phyloP scores from a whole-genome alignment of 1,140 invertebrate species.

The Rhyacophila brunnea region DNA sequence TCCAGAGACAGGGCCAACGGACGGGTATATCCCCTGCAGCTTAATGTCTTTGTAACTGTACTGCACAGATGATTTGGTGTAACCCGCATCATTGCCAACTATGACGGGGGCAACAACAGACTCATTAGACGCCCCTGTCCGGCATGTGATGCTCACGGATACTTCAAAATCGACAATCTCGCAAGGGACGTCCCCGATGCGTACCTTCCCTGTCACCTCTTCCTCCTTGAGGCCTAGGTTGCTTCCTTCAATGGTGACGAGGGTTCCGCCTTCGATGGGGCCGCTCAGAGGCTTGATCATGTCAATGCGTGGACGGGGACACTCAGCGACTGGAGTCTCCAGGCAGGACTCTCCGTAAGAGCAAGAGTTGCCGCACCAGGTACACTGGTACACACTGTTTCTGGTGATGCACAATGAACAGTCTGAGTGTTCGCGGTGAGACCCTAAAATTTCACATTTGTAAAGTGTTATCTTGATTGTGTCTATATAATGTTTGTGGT shows the following conservation, averaged over 20 bases:
- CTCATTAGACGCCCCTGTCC: constrained; percentile 73
- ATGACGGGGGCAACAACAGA: constrained; percentile 79
- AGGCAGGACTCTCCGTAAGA: constrained; percentile 80
- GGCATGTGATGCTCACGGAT: constrained; percentile 87
- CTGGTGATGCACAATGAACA: constrained; percentile 92
- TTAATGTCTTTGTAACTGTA: constrained; percentile 88
- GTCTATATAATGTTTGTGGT: constrained; percentile 88
- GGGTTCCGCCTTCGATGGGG: constrained; percentile 92
- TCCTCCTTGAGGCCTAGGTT: constrained; percentile 89
- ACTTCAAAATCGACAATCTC: constrained; percentile 86
- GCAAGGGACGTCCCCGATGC: constrained; percentile 88
- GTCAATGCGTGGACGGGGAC: constrained; percentile 89
- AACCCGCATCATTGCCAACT: constrained; percentile 86
- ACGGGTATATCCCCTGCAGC: constrained; percentile 78
- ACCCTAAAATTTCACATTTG: constrained; percentile 91
- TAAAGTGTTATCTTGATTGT: constrained; percentile 87
- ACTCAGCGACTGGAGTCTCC: constrained; percentile 72
- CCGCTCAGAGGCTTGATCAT: constrained; percentile 93
- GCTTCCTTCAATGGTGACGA: constrained; percentile 93
- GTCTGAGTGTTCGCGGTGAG: constrained; percentile 87
- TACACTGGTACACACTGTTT: constrained; percentile 83
- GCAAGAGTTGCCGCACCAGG: constrained; percentile 89
- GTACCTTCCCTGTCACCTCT: constrained; percentile 89
- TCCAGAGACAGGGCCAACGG: constrained; percentile 87
- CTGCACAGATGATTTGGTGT: constrained; percentile 82